These are phyloP conservation scores for Ganaspis sp. DNA, from an alignment of 1,140 invertebrate species.

Conservation along the genomic window DNA sequence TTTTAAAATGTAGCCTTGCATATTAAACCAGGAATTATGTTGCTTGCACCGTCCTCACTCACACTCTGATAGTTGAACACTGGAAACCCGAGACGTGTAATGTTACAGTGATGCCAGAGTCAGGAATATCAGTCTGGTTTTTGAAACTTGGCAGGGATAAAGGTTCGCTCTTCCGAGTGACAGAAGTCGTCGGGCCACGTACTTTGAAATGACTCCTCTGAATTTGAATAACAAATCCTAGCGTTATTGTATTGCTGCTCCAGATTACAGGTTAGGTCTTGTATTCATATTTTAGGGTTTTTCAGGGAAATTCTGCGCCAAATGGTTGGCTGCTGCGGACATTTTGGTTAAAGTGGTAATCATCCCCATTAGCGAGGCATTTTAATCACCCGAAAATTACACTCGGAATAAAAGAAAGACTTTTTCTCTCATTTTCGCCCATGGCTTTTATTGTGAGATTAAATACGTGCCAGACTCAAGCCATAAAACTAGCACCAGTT, in stretches of 20 bases:
- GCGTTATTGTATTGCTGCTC: slow-evolving; percentile 9
- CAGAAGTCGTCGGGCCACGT: neutral
- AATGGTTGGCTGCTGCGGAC: neutral
- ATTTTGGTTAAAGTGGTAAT: neutral
- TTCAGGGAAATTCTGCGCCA: neutral
- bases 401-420: neutral
- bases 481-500: neutral
- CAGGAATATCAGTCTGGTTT: neutral
- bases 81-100: neutral
- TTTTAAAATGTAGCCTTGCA: neutral
- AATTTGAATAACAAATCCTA: slow-evolving; percentile 22
- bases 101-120: neutral
- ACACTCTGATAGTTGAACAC: neutral
- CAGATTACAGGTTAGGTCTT: neutral
- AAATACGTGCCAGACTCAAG: neutral
- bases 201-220: slow-evolving; percentile 13
- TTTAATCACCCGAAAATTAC: no score
- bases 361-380: no score
- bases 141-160: slow-evolving; percentile 1
- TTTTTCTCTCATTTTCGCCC: neutral
- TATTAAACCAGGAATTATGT: neutral
- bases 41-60: neutral
- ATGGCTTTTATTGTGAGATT: neutral
- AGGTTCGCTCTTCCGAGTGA: slow-evolving; percentile 20
- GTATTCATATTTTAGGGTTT: neutral